These are phyloP conservation scores for Netelia inedita DNA, from an alignment of 2,888 invertebrate genomes.

Conservation along the genomic window DNA sequence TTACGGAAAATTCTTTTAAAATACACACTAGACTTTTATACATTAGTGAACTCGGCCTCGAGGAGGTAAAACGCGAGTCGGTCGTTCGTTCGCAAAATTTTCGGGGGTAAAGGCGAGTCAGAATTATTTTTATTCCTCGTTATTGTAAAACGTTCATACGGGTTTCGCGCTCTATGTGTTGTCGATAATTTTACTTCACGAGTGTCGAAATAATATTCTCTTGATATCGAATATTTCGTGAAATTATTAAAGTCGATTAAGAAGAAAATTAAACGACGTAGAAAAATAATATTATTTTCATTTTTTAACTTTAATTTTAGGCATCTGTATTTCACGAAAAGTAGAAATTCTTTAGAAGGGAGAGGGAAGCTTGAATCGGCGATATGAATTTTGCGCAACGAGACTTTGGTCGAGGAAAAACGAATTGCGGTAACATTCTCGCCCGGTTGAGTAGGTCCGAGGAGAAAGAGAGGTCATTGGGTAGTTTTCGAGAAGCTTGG, in stretches of 20 bases:
- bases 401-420: slow-evolving; percentile 24
- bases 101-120: no score
- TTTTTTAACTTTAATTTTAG: neutral
- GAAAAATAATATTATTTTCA: neutral
- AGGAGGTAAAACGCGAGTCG: no score
- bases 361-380: neutral
- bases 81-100: no score
- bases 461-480: slow-evolving; percentile 32
- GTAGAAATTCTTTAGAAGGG: neutral
- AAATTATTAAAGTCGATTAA: no score
- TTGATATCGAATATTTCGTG: slow-evolving; percentile 1
- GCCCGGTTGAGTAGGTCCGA: slow-evolving; percentile 20
- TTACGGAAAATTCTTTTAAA: slow-evolving; percentile 11
- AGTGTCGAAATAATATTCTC: slow-evolving; percentile 14
- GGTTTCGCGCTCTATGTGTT: neutral
- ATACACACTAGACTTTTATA: neutral
- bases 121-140: neutral
- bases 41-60: no score
- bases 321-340: neutral
- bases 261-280: no score
- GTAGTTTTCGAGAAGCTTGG: slow-evolving; percentile 27
- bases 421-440: slow-evolving; percentile 35
- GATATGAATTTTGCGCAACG: slow-evolving; percentile 17
- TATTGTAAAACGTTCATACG: neutral
- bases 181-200: neutral